phyloP scores from a whole-genome alignment of 2,113 vertebrate genomes.

The Corythaeola cristata region DNA sequence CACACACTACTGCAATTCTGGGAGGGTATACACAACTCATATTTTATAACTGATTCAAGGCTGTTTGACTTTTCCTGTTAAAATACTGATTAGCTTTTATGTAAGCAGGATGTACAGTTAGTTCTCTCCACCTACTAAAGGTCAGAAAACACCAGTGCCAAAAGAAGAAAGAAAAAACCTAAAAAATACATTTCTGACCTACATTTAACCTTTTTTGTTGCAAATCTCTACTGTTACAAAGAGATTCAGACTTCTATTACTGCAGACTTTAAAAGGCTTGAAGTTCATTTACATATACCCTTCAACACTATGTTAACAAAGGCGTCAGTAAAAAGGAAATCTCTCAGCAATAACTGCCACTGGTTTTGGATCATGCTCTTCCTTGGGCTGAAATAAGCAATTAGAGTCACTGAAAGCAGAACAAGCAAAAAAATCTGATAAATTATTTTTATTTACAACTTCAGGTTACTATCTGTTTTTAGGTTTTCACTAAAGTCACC shows the following conservation, averaged over 20 bases:
- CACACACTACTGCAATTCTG: not conserved
- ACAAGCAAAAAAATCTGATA: not conserved
- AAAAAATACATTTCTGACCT: not conserved
- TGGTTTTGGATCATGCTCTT: not conserved
- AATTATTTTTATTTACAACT: not conserved
- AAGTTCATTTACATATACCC: not conserved
- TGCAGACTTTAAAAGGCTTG: not conserved
- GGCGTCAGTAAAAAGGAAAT: not conserved
- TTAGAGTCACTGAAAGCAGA: not conserved
- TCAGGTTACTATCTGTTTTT: not conserved
- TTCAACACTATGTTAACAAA: not conserved
- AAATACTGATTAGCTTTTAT: conserved; percentile 6
- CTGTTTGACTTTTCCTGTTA: conserved; percentile 1
- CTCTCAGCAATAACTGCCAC: not conserved
- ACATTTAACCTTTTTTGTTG: not conserved
- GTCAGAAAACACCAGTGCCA: not conserved
- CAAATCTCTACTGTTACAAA: not conserved
- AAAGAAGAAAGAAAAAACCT: not conserved
- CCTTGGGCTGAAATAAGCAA: not conserved
- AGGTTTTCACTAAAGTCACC: not conserved
- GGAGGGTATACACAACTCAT: not conserved
- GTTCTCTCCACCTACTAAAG: not conserved
- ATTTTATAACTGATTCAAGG: not conserved
- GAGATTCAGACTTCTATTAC: not conserved
- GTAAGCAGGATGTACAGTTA: not conserved